Base-by-base conservation (phyloP, 2,888 invertebrate genomes). In the Junonia oenone region DNA sequence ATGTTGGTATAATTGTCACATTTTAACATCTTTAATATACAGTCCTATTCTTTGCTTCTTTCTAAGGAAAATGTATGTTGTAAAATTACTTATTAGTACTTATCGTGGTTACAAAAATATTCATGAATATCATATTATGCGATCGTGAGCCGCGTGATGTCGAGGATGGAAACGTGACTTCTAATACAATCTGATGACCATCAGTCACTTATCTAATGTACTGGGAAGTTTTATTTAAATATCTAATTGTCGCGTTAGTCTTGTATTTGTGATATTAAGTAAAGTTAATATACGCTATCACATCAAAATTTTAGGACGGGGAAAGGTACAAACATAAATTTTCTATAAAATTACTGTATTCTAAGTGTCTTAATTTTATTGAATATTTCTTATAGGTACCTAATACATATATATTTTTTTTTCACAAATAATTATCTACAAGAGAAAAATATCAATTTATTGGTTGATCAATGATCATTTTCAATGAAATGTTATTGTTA, bases 81-180 rank as follows among this genome's bases (percentile, higher is more conserved):
- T 53, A 27, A 40, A 50, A 40, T 46, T 14, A 50, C 33, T 46
- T 59, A 38, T 38, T 31, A 31, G 22, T 45, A 51, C 4, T 51
- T 31, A 54, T 56, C 51, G 46, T 51, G 45, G 52, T 40, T 57
- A 29, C 51, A 51, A 54, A 53, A 48, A 50, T 51, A 56, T 56
- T 48, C 14, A 45, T 29, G 19, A 35, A 33, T 46, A 49, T 37
- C 57, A 52, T 59, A n/a, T n/a, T n/a, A 49, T 43, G 43, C 45
- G 57, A 55, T 54, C 62, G 58, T 63, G 59, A 47, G 49, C 43
- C 55, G 50, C 55, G 59, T 62, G 59, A 58, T 51, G 51, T 45
- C 49, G 35, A 45, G 38, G 55, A 50, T 46, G 50, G 50, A 60
- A 57, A 61, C 58, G 59, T 61, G 60, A 63, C 55, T 60, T 45